Evolutionary conservation across 1,140 invertebrate species (phyloP).

Genomic region (Drosophila truncata): DNA sequence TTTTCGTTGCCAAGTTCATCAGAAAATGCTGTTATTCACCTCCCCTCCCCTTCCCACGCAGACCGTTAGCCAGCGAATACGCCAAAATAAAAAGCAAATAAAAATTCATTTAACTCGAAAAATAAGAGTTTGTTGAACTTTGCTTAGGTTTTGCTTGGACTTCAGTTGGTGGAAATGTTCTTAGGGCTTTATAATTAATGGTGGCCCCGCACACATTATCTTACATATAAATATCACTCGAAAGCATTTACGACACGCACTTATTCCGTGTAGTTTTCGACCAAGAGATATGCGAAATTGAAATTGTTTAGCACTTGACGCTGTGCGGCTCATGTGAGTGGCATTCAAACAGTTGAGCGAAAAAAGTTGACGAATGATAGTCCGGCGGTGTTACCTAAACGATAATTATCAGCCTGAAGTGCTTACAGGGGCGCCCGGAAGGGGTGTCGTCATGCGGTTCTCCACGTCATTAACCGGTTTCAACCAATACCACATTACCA

Average conservation of each 20-base stretch:
- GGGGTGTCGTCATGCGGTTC: slow-evolving; percentile 48
- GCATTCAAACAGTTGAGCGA: slow-evolving; percentile 45
- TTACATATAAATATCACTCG: slow-evolving; percentile 5
- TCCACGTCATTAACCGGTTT: slow-evolving; percentile 51
- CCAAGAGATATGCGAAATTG: slow-evolving; percentile 54
- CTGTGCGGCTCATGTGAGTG: slow-evolving; percentile 62
- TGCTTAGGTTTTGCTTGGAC: slow-evolving; percentile 2
- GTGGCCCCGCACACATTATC: neutral
- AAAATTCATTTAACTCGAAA: neutral
- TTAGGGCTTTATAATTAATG: slow-evolving; percentile 17
- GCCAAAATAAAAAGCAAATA: slow-evolving; percentile 8
- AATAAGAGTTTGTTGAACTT: slow-evolving; percentile 39
- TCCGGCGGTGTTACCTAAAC: slow-evolving; percentile 19
- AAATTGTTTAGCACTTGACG: slow-evolving; percentile 58
- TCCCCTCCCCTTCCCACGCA: slow-evolving; percentile 11
- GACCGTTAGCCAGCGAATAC: slow-evolving; percentile 13
- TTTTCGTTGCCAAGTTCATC: slow-evolving; percentile 76
- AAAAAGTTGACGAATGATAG: slow-evolving; percentile 65
- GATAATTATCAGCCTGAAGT: slow-evolving; percentile 34
- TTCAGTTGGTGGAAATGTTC: slow-evolving; percentile 5
- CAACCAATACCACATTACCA: slow-evolving; percentile 20
- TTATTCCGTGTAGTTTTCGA: slow-evolving; percentile 32
- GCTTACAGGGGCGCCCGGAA: slow-evolving; percentile 1
- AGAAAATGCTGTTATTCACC: slow-evolving; percentile 11
- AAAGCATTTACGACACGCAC: slow-evolving; percentile 38